phyloP scores from a whole-genome alignment of 2,888 invertebrate species.

The Muschampia plurimacula region DNA sequence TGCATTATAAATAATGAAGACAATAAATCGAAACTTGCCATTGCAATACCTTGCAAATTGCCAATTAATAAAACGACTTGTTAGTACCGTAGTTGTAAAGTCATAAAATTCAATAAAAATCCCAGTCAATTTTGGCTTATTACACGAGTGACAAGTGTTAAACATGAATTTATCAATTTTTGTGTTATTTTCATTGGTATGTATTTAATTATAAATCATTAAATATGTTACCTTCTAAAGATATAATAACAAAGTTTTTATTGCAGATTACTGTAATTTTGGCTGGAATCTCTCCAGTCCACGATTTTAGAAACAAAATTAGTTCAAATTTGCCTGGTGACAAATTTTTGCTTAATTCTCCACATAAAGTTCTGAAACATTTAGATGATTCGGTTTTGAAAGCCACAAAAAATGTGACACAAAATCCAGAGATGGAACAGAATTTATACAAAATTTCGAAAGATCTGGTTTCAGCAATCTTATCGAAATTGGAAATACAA shows the following conservation, averaged over 20 bases:
- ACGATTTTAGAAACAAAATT: slow-evolving; percentile 68
- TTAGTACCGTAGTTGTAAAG: not conserved
- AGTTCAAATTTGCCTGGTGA: slow-evolving; percentile 57
- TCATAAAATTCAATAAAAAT: not conserved
- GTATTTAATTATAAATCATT: not conserved
- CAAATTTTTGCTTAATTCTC: slow-evolving; percentile 60
- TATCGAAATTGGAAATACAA: slow-evolving; percentile 76
- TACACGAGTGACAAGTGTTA: slow-evolving; percentile 1
- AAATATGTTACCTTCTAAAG: not conserved
- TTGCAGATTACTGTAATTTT: slow-evolving; percentile 31
- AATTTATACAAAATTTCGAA: slow-evolving; percentile 76
- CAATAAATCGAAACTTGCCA: not conserved
- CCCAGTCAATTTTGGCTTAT: not conserved
- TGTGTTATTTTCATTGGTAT: slow-evolving; percentile 9
- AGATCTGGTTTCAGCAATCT: slow-evolving; percentile 75
- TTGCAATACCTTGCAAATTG: slow-evolving; percentile 4
- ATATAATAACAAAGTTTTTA: not conserved
- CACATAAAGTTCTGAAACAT: slow-evolving; percentile 70
- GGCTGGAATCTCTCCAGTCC: slow-evolving; percentile 76
- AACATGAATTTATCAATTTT: slow-evolving; percentile 6
- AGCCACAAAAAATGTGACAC: slow-evolving; percentile 74
- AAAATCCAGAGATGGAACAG: slow-evolving; percentile 76
- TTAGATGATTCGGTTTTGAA: slow-evolving; percentile 69
- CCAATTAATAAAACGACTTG: slow-evolving; percentile 23
- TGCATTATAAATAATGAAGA: not conserved